phyloP scores from a whole-genome alignment of 2,888 invertebrate genomes.

The Apotomis turbidana region DNA sequence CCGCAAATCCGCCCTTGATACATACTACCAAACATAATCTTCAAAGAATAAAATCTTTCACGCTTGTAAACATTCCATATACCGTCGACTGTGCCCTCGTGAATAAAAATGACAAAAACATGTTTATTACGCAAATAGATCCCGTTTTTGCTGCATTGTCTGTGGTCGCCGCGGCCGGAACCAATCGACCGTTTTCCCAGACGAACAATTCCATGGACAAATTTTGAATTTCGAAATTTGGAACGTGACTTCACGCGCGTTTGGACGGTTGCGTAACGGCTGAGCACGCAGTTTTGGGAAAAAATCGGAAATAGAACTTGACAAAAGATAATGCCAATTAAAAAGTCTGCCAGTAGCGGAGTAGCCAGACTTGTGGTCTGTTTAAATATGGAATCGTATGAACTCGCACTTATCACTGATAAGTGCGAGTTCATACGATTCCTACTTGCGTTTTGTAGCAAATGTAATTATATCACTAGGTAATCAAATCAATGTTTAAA shows the following conservation, averaged over 20 bases:
- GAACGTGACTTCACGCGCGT: conserved; percentile 43
- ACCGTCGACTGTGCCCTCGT: background rate
- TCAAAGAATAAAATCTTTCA: too few species aligned
- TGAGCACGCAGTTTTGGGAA: background rate
- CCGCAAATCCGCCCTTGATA: too few species aligned
- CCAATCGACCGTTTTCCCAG: conserved; percentile 46
- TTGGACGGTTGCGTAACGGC: conserved; percentile 28
- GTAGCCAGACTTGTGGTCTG: too few species aligned
- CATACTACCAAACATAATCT: too few species aligned
- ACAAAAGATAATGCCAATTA: background rate
- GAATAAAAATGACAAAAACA: conserved; percentile 7
- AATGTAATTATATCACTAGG: too few species aligned
- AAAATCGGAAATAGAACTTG: background rate
- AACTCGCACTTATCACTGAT: too few species aligned
- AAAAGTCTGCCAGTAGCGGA: too few species aligned
- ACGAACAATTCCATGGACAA: conserved; percentile 45
- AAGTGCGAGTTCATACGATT: too few species aligned
- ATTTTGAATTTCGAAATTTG: conserved; percentile 44
- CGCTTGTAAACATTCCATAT: too few species aligned
- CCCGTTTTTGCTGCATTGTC: conserved; percentile 41
- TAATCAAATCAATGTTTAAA: too few species aligned
- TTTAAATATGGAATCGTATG: too few species aligned
- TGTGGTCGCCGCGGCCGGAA: conserved; percentile 39
- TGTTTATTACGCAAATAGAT: background rate
- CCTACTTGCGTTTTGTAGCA: too few species aligned